Conservation (phyloP, 2,797 vertebrate genomes). For the Acanthurus leucopareius region DNA sequence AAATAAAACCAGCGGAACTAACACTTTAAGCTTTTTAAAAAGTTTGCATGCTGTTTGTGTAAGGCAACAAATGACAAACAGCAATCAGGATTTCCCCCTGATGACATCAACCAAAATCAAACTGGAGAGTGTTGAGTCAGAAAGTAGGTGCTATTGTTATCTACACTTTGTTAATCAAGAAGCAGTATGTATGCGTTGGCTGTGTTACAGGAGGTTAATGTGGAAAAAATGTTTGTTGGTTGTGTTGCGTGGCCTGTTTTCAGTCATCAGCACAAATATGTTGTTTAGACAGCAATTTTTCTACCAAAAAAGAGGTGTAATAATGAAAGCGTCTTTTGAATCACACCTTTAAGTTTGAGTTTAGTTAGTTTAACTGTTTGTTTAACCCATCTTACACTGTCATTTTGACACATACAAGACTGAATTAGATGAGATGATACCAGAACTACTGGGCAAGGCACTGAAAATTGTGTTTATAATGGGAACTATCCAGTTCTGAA, state of each 20-base stretch:
- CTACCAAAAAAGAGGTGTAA: neutral
- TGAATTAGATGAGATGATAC: neutral
- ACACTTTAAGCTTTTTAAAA: neutral
- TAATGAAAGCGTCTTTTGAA: neutral
- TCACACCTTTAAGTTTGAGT: too few relatives aligned
- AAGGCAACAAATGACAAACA: slow-evolving; percentile 17
- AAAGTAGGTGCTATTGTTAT: neutral
- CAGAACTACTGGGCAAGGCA: neutral
- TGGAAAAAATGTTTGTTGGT: slow-evolving; percentile 27
- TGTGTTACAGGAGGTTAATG: slow-evolving; percentile 30
- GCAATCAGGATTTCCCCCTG: slow-evolving; percentile 4
- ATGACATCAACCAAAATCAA: slow-evolving; percentile 8
- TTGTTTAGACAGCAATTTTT: slow-evolving; percentile 22
- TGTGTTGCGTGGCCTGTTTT: slow-evolving; percentile 30
- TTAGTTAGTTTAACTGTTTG: neutral
- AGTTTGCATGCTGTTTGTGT: neutral
- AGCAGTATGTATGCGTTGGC: neutral
- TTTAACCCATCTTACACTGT: neutral
- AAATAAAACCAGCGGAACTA: neutral
- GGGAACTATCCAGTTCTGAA: neutral
- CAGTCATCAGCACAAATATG: slow-evolving; percentile 46
- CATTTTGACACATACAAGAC: neutral
- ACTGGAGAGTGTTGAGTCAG: neutral
- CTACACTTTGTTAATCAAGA: neutral
- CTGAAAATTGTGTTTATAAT: neutral